Evolutionary conservation across 2,113 vertebrate species (phyloP).

Genomic region (Podarcis cretensis): DNA sequence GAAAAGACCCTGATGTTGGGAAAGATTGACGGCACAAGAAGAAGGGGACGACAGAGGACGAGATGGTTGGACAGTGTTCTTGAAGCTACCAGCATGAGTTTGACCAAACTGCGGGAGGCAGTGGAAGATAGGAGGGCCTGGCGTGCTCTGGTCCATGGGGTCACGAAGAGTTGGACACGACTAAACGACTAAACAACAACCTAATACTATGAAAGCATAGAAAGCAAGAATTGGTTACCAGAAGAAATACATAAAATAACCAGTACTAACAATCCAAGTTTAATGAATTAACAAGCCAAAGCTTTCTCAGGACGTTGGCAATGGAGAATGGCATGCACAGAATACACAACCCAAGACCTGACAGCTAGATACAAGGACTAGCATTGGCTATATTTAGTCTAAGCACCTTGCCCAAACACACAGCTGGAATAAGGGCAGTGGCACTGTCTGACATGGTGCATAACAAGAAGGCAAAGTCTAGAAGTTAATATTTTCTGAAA

Average conservation of each 20-base stretch:
- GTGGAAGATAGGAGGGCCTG: too few relatives aligned
- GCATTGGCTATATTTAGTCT: constrained; percentile 51
- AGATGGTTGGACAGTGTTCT: too few relatives aligned
- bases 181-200: too few relatives aligned
- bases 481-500: constrained; percentile 27
- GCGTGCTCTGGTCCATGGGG: too few relatives aligned
- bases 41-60: too few relatives aligned
- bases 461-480: background rate
- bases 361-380: constrained; percentile 32
- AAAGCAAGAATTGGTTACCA: background rate
- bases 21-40: too few relatives aligned
- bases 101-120: too few relatives aligned
- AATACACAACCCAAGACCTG: accelerated
- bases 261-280: constrained; percentile 1
- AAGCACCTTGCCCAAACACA: constrained; percentile 51
- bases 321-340: accelerated
- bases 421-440: constrained; percentile 34
- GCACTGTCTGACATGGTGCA: constrained; percentile 33
- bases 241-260: constrained; percentile 24
- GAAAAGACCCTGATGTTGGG: too few relatives aligned
- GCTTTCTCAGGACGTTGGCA: background rate
- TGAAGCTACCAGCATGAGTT: too few relatives aligned
- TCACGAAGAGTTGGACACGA: too few relatives aligned
- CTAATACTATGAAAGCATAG: background rate
- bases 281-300: constrained; percentile 16